Percentiles rank a stretch among this genome's conserved stretches.
phyloP scores from a whole-genome alignment of 2,888 invertebrate species.

The Melieria picta region DNA sequence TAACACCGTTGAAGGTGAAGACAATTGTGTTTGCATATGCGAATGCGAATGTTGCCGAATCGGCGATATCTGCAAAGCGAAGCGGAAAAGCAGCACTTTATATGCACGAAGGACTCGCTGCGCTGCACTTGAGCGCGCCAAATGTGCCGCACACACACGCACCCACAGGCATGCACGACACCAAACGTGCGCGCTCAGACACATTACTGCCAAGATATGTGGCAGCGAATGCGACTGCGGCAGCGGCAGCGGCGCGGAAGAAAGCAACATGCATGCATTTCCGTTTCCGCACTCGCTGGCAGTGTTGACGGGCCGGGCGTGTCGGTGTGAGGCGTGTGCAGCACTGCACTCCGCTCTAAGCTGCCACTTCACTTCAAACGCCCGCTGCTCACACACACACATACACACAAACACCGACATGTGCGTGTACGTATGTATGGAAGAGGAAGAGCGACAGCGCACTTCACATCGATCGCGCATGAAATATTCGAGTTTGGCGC shows the following conservation, averaged over 20 bases:
- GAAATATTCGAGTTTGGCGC: conserved; percentile 49
- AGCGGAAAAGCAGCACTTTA: background rate
- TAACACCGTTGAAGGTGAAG: conserved; percentile 26
- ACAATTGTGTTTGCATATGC: conserved; percentile 30
- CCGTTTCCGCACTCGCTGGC: conserved; percentile 43
- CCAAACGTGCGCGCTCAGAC: conserved; percentile 16
- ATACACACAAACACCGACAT: too few relatives aligned
- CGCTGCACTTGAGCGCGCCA: background rate
- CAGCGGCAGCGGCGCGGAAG: too few relatives aligned
- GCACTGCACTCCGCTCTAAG: background rate
- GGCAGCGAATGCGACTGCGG: too few relatives aligned
- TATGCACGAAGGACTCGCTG: background rate
- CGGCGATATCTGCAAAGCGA: conserved; percentile 13
- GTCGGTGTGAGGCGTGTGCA: background rate
- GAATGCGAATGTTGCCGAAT: background rate
- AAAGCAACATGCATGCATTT: conserved; percentile 48
- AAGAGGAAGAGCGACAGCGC: background rate
- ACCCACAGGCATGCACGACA: background rate
- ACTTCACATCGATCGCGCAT: conserved; percentile 43
- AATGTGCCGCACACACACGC: background rate
- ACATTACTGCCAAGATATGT: background rate
- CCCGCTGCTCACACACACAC: too few relatives aligned
- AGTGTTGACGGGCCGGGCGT: background rate
- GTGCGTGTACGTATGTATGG: background rate
- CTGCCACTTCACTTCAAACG: too few relatives aligned